Base-by-base conservation (phyloP, 2,888 invertebrate genomes). In the Rhagophthalmus giganteus region DNA sequence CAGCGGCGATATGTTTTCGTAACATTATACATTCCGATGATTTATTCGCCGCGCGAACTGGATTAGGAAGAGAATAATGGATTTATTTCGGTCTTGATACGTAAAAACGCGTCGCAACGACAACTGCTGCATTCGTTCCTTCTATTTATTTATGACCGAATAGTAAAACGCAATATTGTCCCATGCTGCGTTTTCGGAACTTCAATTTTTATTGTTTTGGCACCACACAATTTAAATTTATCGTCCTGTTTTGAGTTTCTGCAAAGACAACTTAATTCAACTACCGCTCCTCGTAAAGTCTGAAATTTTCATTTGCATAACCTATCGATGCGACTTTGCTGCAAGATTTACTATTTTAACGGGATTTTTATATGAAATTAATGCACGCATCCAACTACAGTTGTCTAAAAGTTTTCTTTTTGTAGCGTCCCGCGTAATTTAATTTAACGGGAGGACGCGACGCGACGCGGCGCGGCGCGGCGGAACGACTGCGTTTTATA, bases 71-170 rank as follows among this genome's bases (percentile, higher is more conserved):
- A 64, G 64, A 64, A 64, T 65, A 66, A 66, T 65, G 62, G 64
- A 65, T 64, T 64, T 65, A 62, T 63, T 62, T 63, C 61, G 60
- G 61, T 60, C 52, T 56, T 58, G 60, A 60, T 62, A 58, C 58
- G 58, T 54, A 64, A 64, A 63, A 63, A 61, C 57, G 58, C 58
- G 55, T 61, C 63, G 59, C 62, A 59, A 66, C 59, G 61, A 67
- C 65, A 67, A 64, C 64, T 65, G 64, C 64, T 65, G 66, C 64
- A 67, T 67, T 63, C 63, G 60, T 58, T 61, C 58, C 57, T 59
- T 58, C 51, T 57, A 57, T 61, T 63, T 65, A 67, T 67, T 67
- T 67, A 67, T 64, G 61, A 46, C 57, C 47, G 58, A 58, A 50
- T 51, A 41, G 40, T 52, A 45, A 53, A 55, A 55, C 57, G 57